Percentiles rank a stretch among this genome's conserved stretches.
phyloP scores from a whole-genome alignment of 1,140 invertebrate species.

The Heliothis virescens region DNA sequence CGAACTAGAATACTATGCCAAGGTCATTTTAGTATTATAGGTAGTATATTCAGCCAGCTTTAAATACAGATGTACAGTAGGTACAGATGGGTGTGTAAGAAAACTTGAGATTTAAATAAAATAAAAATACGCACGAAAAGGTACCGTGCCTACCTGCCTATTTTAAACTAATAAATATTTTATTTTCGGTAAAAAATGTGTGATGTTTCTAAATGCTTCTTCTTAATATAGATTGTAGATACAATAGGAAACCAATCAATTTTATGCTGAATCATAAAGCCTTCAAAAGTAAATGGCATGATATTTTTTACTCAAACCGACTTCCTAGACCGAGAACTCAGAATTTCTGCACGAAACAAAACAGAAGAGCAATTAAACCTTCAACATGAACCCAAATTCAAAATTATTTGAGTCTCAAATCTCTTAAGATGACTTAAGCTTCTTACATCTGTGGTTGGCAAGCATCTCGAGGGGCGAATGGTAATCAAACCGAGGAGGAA shows the following conservation, averaged over 20 bases:
- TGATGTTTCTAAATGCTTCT: no score
- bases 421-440: constrained; percentile 52
- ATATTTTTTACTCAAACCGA: neutral
- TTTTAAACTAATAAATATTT: neutral
- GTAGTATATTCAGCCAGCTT: no score
- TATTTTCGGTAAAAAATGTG: neutral
- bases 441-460: constrained; percentile 61
- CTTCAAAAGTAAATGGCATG: constrained; percentile 1
- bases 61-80: no score
- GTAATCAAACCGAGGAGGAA: constrained; percentile 72
- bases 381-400: constrained; percentile 22
- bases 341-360: constrained; percentile 4
- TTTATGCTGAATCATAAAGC: constrained; percentile 11
- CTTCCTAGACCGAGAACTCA: neutral
- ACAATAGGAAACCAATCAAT: constrained; percentile 29
- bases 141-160: no score
- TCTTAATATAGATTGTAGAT: neutral
- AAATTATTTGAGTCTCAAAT: constrained; percentile 45
- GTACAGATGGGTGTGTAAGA: no score
- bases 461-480: constrained; percentile 71
- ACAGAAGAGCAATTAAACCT: constrained; percentile 39
- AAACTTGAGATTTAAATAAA: no score
- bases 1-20: no score
- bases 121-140: no score
- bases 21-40: no score